Conservation (phyloP, 2,113 vertebrate species). For the Opisthocomus hoazin region DNA sequence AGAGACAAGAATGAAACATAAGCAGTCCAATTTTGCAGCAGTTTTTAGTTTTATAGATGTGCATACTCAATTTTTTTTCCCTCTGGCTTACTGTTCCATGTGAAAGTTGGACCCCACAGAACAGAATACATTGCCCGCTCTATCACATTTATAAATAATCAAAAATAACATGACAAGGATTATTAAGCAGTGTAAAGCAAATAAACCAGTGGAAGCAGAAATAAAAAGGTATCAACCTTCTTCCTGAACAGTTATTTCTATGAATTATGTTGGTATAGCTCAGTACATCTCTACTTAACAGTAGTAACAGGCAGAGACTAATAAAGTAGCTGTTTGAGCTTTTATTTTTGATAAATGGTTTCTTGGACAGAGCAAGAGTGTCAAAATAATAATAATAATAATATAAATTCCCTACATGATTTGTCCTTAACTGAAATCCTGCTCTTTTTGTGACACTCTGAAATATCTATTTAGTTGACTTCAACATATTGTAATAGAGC, state of each 20-base stretch:
- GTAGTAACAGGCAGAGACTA: neutral
- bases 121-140: neutral
- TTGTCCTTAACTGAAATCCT: neutral
- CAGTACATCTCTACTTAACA: neutral
- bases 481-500: neutral
- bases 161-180: neutral
- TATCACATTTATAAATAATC: neutral
- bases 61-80: neutral
- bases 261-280: neutral
- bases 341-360: neutral
- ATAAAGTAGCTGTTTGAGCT: neutral
- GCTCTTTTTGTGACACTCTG: neutral
- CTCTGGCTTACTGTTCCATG: neutral
- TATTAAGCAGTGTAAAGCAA: neutral
- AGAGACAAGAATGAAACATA: neutral
- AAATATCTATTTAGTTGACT: neutral
- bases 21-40: neutral
- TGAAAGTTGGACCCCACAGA: neutral
- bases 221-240: neutral
- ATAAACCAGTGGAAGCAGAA: conserved; percentile 12
- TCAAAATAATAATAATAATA: neutral
- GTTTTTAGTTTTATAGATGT: neutral
- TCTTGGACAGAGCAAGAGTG: neutral
- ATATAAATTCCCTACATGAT: neutral
- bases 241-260: neutral